Evolutionary conservation across 2,888 invertebrate species (phyloP).

Genomic region (Malacosoma neustria): DNA sequence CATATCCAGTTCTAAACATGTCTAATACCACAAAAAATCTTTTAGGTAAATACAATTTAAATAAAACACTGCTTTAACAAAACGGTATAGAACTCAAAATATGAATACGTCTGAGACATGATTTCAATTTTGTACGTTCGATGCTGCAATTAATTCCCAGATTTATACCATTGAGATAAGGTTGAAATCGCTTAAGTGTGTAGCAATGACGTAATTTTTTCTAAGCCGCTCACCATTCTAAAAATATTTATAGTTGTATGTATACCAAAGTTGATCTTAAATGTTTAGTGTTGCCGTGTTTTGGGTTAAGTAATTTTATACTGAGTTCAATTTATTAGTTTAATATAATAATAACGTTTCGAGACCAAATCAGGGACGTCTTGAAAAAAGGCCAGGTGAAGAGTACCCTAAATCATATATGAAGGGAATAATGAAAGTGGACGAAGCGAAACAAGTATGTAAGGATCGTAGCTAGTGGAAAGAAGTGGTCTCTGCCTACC

Average conservation of each 20-base stretch:
- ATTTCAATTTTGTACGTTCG: background rate
- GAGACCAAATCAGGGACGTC: too few species aligned
- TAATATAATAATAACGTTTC: too few species aligned
- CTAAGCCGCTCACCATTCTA: slow-evolving; percentile 19
- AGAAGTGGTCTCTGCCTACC: too few species aligned
- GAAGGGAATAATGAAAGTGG: too few species aligned
- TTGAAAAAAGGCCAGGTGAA: too few species aligned
- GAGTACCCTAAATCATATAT: too few species aligned
- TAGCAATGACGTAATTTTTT: slow-evolving; percentile 18
- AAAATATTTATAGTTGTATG: slow-evolving; percentile 14
- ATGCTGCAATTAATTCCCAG: background rate
- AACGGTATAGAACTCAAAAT: background rate
- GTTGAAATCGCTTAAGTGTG: slow-evolving; percentile 1
- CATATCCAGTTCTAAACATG: background rate
- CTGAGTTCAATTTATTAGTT: too few species aligned
- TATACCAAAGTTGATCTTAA: background rate
- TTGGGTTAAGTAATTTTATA: too few species aligned
- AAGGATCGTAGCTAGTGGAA: too few species aligned
- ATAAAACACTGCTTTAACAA: slow-evolving; percentile 1
- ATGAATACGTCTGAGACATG: background rate
- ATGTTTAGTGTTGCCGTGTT: background rate
- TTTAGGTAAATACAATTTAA: background rate
- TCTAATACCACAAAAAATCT: background rate
- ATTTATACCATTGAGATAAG: background rate
- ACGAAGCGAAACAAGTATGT: too few species aligned